These are phyloP conservation scores for Thecocarcelia acutangulata DNA, from an alignment of 2,888 invertebrate species.

Conservation along the genomic window DNA sequence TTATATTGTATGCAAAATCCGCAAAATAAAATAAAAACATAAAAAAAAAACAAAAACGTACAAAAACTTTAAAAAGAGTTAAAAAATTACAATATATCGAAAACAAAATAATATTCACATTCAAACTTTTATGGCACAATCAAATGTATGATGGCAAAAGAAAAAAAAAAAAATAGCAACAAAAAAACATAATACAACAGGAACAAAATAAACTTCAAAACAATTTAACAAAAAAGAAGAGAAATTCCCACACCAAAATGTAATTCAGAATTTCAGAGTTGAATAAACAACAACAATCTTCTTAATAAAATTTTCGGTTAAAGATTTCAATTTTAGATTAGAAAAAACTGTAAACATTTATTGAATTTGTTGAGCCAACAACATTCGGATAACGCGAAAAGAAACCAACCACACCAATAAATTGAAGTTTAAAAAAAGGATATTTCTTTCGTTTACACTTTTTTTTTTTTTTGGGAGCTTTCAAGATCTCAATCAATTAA, in stretches of 20 bases:
- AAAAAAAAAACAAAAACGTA: slow-evolving; percentile 28
- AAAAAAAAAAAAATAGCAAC: no score
- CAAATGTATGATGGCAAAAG: slow-evolving; percentile 6
- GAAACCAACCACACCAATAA: neutral
- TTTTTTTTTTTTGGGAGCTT: no score
- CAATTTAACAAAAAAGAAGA: slow-evolving; percentile 16
- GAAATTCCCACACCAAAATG: neutral
- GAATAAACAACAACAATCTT: slow-evolving; percentile 33
- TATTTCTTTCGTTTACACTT: no score
- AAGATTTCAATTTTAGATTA: slow-evolving; percentile 63
- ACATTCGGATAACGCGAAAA: neutral
- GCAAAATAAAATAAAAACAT: slow-evolving; percentile 40
- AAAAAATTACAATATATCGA: slow-evolving; percentile 46
- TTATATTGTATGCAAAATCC: slow-evolving; percentile 54
- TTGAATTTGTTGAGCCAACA: neutral
- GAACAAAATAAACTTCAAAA: slow-evolving; percentile 17
- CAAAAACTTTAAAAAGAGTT: slow-evolving; percentile 17
- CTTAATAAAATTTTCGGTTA: slow-evolving; percentile 43
- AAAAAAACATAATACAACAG: no score
- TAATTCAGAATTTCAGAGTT: slow-evolving; percentile 23
- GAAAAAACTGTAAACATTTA: slow-evolving; percentile 50
- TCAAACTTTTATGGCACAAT: slow-evolving; percentile 44
- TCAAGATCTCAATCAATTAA: no score
- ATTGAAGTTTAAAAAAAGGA: no score
- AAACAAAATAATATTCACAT: slow-evolving; percentile 48